Conservation (phyloP, 2,888 invertebrate genomes). For the Hirtodrosophila histrioides region DNA sequence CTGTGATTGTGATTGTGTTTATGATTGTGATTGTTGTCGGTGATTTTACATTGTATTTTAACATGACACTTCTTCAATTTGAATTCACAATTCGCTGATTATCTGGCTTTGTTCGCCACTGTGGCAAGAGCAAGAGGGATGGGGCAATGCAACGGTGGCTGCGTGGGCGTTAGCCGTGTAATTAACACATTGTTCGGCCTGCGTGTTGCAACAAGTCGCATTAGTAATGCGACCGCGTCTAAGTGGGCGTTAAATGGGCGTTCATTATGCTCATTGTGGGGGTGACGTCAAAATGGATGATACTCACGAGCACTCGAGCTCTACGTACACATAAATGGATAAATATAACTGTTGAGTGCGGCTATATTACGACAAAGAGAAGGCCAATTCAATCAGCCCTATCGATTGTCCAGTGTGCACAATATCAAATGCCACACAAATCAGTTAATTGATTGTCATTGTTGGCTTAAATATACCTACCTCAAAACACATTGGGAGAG, state of each 20-base stretch:
- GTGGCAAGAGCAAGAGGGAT: conserved; percentile 5
- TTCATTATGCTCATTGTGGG: conserved; percentile 30
- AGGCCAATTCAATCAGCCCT: no score
- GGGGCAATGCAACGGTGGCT: conserved; percentile 22
- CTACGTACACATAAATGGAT: not conserved
- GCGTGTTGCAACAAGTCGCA: conserved; percentile 39
- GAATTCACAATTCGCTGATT: conserved; percentile 52
- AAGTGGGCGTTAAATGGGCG: conserved; percentile 72
- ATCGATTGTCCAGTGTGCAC: no score
- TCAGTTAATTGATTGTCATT: no score
- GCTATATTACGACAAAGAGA: no score
- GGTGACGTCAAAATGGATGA: conserved; percentile 16
- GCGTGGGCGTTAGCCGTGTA: conserved; percentile 70
- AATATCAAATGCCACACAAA: no score
- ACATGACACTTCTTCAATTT: conserved; percentile 61
- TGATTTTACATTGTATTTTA: conserved; percentile 34
- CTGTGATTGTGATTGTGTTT: conserved; percentile 40
- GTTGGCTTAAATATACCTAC: no score
- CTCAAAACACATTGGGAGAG: no score
- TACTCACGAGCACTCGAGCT: not conserved
- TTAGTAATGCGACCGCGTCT: conserved; percentile 54
- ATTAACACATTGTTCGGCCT: conserved; percentile 68
- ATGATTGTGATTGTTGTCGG: conserved; percentile 43
- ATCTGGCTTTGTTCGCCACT: conserved; percentile 40
- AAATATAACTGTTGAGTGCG: no score